phyloP scores from a whole-genome alignment of 1,140 invertebrate species.

The Drosophila azteca region DNA sequence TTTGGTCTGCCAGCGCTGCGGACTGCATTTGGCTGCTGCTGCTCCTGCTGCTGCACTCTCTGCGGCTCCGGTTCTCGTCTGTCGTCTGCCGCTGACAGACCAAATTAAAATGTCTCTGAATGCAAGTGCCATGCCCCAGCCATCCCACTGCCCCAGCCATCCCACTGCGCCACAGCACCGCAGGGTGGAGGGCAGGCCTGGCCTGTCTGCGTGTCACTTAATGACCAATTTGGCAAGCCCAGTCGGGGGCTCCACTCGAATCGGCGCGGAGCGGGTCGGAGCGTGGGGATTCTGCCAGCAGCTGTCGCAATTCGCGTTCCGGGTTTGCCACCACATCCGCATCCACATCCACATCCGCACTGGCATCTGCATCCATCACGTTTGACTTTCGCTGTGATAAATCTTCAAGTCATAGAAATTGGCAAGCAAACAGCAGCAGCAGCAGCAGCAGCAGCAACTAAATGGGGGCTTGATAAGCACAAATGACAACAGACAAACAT shows the following conservation, averaged over 20 bases:
- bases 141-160: constrained; percentile 1
- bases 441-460: constrained; percentile 32
- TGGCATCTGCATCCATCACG: constrained; percentile 43
- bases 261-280: neutral
- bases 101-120: constrained; percentile 74
- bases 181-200: neutral
- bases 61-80: no score
- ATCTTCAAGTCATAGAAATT: constrained; percentile 63
- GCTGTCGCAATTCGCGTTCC: constrained; percentile 68
- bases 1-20: constrained; percentile 43
- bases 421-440: constrained; percentile 53
- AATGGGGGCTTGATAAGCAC: constrained; percentile 24
- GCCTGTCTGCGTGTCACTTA: constrained; percentile 59
- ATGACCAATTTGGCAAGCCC: constrained; percentile 74
- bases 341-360: neutral
- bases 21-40: constrained; percentile 29
- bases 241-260: neutral
- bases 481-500: constrained; percentile 34
- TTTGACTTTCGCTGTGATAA: constrained; percentile 37
- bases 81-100: constrained; percentile 76
- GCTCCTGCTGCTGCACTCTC: constrained; percentile 35
- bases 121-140: constrained; percentile 29
- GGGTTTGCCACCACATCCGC: constrained; percentile 11
- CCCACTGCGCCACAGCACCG: neutral
- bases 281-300: constrained; percentile 25